Percentiles rank a stretch among this genome's conserved stretches.
phyloP scores from a whole-genome alignment of 2,888 invertebrate species.

The Altica lythri region DNA sequence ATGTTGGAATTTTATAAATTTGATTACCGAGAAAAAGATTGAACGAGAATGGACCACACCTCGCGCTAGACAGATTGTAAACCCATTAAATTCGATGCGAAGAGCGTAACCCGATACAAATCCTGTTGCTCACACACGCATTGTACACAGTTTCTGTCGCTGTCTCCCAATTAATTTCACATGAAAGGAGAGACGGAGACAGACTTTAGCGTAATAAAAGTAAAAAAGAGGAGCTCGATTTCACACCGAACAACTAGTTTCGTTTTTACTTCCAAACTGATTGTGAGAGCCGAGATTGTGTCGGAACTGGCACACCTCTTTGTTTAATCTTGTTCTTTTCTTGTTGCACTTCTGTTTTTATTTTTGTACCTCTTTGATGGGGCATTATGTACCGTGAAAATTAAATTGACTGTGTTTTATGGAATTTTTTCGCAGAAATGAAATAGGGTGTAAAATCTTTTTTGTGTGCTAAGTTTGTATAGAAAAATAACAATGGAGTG shows the following conservation, averaged over 20 bases:
- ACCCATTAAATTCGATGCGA: constrained; percentile 18
- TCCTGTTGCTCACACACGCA: constrained; percentile 15
- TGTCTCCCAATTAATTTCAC: constrained; percentile 15
- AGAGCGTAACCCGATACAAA: constrained; percentile 12
- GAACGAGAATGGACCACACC: constrained; percentile 13
- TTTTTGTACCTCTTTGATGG: background rate
- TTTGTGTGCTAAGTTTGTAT: too few relatives aligned
- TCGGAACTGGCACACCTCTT: constrained; percentile 18
- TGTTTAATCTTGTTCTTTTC: constrained; percentile 17
- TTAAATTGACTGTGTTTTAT: constrained; percentile 2
- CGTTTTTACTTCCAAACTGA: constrained; percentile 18
- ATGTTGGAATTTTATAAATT: constrained; percentile 4
- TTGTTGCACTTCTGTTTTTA: constrained; percentile 20
- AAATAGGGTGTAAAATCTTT: too few relatives aligned
- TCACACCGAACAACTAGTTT: constrained; percentile 22
- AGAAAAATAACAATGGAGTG: too few relatives aligned
- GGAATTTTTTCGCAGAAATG: too few relatives aligned
- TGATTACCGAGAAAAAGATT: constrained; percentile 4
- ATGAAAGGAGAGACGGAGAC: background rate
- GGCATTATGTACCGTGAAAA: constrained; percentile 4
- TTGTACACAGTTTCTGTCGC: constrained; percentile 12
- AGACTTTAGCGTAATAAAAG: constrained; percentile 6
- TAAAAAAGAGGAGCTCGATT: constrained; percentile 16
- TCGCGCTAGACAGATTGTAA: constrained; percentile 15
- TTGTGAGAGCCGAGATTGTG: constrained; percentile 11